phyloP scores from a whole-genome alignment of 1,140 invertebrate genomes.

The Battus philenor region DNA sequence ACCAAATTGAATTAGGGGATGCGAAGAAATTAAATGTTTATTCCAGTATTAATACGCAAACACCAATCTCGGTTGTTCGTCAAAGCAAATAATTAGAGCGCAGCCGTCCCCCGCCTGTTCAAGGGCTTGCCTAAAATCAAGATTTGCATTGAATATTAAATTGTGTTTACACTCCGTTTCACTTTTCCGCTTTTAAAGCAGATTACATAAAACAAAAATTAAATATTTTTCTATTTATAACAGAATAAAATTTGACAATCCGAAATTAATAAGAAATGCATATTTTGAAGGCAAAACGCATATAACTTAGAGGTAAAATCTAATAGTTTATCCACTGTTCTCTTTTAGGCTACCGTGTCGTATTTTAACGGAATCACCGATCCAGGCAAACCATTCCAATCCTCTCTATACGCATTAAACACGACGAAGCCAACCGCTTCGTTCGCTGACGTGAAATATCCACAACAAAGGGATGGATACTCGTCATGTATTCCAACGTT shows the following conservation, averaged over 20 bases:
- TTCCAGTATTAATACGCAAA: constrained; percentile 9
- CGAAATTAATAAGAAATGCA: not conserved
- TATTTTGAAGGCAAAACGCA: not conserved
- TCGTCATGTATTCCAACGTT: too few species aligned
- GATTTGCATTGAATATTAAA: constrained; percentile 7
- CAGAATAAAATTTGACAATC: too few species aligned
- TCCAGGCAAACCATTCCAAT: too few species aligned
- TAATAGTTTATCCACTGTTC: too few species aligned
- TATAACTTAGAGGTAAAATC: too few species aligned
- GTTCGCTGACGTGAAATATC: too few species aligned
- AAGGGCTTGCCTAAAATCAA: constrained; percentile 3
- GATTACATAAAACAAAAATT: not conserved
- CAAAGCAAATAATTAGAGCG: constrained; percentile 7
- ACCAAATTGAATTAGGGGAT: not conserved
- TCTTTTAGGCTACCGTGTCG: too few species aligned
- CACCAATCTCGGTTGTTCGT: constrained; percentile 8
- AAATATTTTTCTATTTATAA: too few species aligned
- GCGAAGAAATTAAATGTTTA: constrained; percentile 10
- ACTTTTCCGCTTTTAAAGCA: not conserved
- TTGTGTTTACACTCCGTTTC: not conserved
- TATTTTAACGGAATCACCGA: too few species aligned
- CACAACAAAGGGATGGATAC: too few species aligned
- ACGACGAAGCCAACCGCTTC: too few species aligned
- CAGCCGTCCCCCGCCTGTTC: not conserved
- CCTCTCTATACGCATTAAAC: too few species aligned